Conservation (phyloP, 2,888 invertebrate genomes). For the Thecocarcelia acutangulata region DNA sequence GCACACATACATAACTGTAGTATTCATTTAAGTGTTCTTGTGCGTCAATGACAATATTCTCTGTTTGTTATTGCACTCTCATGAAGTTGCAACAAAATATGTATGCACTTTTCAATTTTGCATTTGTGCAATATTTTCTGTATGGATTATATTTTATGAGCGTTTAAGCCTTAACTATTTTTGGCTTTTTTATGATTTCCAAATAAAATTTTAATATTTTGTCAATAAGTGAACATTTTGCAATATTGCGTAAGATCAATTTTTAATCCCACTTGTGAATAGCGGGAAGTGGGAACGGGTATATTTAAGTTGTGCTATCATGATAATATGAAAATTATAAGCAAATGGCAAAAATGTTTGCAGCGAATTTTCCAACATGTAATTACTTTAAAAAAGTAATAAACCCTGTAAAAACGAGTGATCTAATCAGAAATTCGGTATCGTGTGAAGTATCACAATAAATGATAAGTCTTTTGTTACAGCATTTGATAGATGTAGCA, state of each 20-base stretch:
- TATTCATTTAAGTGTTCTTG: slow-evolving; percentile 36
- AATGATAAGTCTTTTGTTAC: too few relatives aligned
- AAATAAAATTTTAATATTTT: slow-evolving; percentile 31
- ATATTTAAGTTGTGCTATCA: background rate
- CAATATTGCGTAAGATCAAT: background rate
- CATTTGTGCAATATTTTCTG: slow-evolving; percentile 39
- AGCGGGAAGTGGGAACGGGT: background rate
- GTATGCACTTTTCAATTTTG: slow-evolving; percentile 41
- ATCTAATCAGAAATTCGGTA: too few relatives aligned
- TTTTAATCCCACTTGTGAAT: slow-evolving; percentile 5
- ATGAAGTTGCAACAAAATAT: slow-evolving; percentile 25
- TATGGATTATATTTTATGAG: slow-evolving; percentile 28
- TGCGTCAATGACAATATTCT: slow-evolving; percentile 55
- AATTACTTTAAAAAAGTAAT: too few relatives aligned
- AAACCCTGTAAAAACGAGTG: too few relatives aligned
- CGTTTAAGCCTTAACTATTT: slow-evolving; percentile 22
- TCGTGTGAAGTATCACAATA: too few relatives aligned
- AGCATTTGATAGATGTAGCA: too few relatives aligned
- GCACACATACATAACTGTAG: background rate
- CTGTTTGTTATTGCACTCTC: slow-evolving; percentile 52
- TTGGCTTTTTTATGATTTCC: background rate
- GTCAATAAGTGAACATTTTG: slow-evolving; percentile 5
- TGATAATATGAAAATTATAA: too few relatives aligned
- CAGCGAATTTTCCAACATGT: too few relatives aligned
- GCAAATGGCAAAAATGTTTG: too few relatives aligned